Conservation (phyloP, 2,797 vertebrate genomes). For the Falco concolor region DNA sequence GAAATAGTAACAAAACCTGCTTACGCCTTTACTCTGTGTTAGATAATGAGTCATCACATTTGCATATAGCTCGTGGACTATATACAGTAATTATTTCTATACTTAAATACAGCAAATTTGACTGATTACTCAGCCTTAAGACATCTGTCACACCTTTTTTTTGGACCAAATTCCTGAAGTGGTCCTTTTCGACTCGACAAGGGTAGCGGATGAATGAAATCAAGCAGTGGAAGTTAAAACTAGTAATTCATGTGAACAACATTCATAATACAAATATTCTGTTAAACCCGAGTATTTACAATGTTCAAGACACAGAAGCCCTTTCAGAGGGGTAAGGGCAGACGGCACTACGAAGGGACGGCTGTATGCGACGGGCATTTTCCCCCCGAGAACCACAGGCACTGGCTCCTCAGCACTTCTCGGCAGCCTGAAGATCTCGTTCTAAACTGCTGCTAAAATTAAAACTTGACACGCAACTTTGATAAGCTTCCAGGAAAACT, state of each 20-base stretch:
- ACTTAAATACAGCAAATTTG: background rate
- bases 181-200: background rate
- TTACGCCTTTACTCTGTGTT: too few species aligned
- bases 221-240: background rate
- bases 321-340: background rate
- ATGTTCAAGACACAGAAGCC: background rate
- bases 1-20: background rate
- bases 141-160: background rate
- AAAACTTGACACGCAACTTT: background rate
- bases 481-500: background rate
- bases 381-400: fast-evolving
- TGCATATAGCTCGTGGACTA: background rate
- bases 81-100: background rate
- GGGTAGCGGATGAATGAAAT: background rate
- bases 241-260: background rate
- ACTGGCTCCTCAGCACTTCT: background rate
- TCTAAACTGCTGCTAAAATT: background rate
- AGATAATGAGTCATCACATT: background rate
- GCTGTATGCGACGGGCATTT: fast-evolving
- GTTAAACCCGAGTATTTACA: background rate
- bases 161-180: background rate
- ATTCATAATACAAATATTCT: background rate
- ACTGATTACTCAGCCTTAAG: background rate
- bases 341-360: background rate
- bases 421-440: background rate